phyloP scores from a whole-genome alignment of 2,888 invertebrate species.

The Hirtodrosophila cameraria region DNA sequence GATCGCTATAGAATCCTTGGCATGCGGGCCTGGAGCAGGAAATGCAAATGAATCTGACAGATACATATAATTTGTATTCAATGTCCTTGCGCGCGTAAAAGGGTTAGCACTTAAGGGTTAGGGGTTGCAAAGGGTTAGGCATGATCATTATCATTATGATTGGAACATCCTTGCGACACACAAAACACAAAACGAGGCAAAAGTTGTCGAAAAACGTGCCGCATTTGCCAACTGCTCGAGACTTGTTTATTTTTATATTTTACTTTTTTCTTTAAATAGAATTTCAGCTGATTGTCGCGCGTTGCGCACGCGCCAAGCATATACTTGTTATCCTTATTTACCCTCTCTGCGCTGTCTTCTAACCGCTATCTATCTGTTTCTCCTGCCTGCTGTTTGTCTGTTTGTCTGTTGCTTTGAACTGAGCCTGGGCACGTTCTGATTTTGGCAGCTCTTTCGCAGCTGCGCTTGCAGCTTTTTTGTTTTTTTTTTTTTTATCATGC shows the following conservation, averaged over 20 bases:
- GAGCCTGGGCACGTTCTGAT: constrained; percentile 59
- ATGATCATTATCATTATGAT: constrained; percentile 42
- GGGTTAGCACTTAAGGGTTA: constrained; percentile 38
- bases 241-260: constrained; percentile 4
- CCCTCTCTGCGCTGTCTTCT: neutral
- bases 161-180: constrained; percentile 24
- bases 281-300: constrained; percentile 37
- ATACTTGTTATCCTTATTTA: constrained; percentile 14
- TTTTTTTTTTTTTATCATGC: neutral
- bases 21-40: constrained; percentile 63
- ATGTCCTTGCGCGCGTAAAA: no score
- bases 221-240: constrained; percentile 56
- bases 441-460: constrained; percentile 52
- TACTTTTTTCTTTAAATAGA: neutral
- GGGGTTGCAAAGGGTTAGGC: constrained; percentile 45
- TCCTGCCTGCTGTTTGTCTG: constrained; percentile 1
- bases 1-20: constrained; percentile 24
- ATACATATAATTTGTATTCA: constrained; percentile 44
- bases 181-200: constrained; percentile 65
- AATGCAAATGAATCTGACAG: constrained; percentile 81
- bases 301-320: constrained; percentile 65
- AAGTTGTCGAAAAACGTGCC: constrained; percentile 73
- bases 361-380: neutral
- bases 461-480: constrained; percentile 10
- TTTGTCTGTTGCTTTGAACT: constrained; percentile 4